Evolutionary conservation across 92 coral and sea anemone genomes (phyloP), one percentile per base, ranked within the genome.

Genomic region (Palythoa grandis): DNA sequence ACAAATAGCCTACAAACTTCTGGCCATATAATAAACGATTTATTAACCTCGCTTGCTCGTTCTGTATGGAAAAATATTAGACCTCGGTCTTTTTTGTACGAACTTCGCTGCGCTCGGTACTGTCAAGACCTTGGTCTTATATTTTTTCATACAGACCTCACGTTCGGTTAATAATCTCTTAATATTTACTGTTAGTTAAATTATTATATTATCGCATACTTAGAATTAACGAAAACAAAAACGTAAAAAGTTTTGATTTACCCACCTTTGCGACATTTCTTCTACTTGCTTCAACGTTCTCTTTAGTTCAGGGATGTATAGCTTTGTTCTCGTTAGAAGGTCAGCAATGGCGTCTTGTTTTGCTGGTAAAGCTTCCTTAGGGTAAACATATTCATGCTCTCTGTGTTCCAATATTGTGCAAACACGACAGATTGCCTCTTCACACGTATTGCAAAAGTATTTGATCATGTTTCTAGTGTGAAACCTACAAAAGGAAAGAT

Each of bases 381-480:
- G 99, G 86, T 87, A 97, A 37, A 97, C 99, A 77, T 93, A 97
- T 82, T 92, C 92, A 87, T 97, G 99, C 47, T 97, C 99, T 9
- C 99, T 89, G 68, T 97, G 99, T 70, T 97, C 99, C 17, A 97
- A 85, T 50, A 97, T 97, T 4, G 99, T 97, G 68, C 99, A 97
- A 29, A 97, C 99, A 39, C 99, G 93, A 77, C 99, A 97, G 12
- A 97, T 95, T 17, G 99, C 96, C 88, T 94, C 96, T 67, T 97
- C 99, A 60, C 99, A 97, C 39, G 99, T 95, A 82, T 93, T 92
- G 52, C 99, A 97, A 66, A 93, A 97, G 61, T 97, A 97, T 91
- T 97, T 97, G 98, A 97, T 97, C 84, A 97, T 92, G 67, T 97
- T 97, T 67, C 99, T 77, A 16, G 99, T 97, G 87, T 97, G 99